phyloP scores from a whole-genome alignment of 2,113 vertebrate genomes.

The Pomatostomus ruficeps region DNA sequence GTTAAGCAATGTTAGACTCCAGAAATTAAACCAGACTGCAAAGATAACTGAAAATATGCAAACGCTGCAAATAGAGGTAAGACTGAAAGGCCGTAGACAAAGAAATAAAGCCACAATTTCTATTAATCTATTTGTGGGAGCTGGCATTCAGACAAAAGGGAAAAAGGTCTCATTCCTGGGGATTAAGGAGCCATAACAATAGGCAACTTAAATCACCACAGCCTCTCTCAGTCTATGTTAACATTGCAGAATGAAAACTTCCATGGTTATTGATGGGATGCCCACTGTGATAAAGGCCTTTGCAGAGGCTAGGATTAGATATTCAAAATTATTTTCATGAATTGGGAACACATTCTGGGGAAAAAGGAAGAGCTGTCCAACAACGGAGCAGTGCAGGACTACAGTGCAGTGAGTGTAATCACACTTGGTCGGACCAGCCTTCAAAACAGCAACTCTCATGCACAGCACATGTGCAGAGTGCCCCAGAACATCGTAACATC shows the following conservation, averaged over 20 bases:
- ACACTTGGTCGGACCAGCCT: rapidly evolving
- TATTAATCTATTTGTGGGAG: neutral
- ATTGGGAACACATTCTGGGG: neutral
- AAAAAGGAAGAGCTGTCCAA: neutral
- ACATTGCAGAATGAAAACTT: neutral
- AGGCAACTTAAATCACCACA: neutral
- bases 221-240: neutral
- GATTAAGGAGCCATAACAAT: neutral
- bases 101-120: neutral
- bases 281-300: neutral
- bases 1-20: neutral
- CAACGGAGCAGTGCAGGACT: neutral
- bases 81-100: neutral
- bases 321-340: neutral
- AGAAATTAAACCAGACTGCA: neutral
- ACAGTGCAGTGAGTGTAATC: neutral
- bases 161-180: neutral
- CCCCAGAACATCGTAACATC: neutral
- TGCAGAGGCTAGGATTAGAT: neutral
- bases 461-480: rapidly evolving
- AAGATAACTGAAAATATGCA: neutral
- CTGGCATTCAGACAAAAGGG: neutral
- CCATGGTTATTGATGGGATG: neutral
- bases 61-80: neutral
- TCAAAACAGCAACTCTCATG: neutral